Percentiles rank a stretch among this genome's conserved stretches.
Evolutionary conservation across 1,140 invertebrate genomes (phyloP).

Genomic region (Cataglyphis hispanica): DNA sequence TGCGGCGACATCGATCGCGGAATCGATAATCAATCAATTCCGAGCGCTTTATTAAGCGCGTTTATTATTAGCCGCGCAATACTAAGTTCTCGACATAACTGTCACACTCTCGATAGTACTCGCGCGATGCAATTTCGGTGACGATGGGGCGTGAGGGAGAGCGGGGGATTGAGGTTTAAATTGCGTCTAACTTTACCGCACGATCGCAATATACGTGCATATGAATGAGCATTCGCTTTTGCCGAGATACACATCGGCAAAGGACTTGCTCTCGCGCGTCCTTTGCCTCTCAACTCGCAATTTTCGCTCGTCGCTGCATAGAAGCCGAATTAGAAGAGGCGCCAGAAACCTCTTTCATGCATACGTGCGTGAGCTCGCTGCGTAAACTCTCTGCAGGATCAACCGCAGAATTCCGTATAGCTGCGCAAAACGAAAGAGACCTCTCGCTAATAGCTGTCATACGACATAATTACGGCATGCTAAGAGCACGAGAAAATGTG

Average conservation of each 20-base stretch:
- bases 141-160: not conserved
- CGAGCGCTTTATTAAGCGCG: not conserved
- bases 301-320: not conserved
- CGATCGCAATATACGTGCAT: conserved; percentile 51
- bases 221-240: conserved; percentile 26
- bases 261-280: not conserved
- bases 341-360: not conserved
- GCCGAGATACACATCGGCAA: not conserved
- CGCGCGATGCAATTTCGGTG: conserved; percentile 51
- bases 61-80: conserved; percentile 9
- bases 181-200: conserved; percentile 62
- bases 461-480: not conserved
- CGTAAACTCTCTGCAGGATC: not conserved
- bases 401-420: not conserved
- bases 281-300: not conserved
- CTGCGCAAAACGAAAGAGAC: not conserved
- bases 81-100: not conserved
- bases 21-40: not conserved
- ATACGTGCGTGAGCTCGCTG: not conserved
- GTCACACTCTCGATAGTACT: conserved; percentile 40
- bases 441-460: no score
- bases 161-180: conserved; percentile 53
- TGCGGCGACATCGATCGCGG: not conserved
- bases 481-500: not conserved
- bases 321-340: conserved; percentile 28